Conservation (phyloP, 2,888 invertebrate species). For the Phyllotreta cruciferae region DNA sequence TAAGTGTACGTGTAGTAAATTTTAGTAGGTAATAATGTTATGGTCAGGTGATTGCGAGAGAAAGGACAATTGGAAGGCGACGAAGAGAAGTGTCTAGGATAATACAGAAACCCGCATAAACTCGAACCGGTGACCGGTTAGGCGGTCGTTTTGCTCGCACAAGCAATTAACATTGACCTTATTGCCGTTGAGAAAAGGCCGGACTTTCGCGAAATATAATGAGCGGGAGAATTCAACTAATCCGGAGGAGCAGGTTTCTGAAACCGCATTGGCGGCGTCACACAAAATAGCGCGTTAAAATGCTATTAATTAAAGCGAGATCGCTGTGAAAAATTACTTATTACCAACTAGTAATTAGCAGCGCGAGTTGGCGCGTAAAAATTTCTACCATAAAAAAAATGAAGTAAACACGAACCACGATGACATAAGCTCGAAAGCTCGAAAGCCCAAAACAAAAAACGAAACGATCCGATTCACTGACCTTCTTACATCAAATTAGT, state of each 20-base stretch:
- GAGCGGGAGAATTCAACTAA: conserved; percentile 15
- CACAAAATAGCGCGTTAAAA: too few relatives aligned
- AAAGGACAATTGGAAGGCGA: too few relatives aligned
- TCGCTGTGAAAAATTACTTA: background rate
- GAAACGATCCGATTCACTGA: conserved; percentile 29
- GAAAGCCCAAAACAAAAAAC: conserved; percentile 37
- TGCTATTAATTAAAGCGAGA: too few relatives aligned
- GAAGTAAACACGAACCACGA: conserved; percentile 12
- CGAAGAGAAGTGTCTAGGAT: conserved; percentile 14
- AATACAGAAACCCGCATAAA: conserved; percentile 15
- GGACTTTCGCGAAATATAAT: conserved; percentile 21
- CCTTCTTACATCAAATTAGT: conserved; percentile 32
- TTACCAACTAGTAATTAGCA: background rate
- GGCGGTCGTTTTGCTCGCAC: conserved; percentile 19
- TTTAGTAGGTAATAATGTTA: too few relatives aligned
- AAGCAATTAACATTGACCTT: conserved; percentile 27
- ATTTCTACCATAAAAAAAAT: background rate
- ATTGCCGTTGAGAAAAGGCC: conserved; percentile 21
- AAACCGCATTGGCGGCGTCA: conserved; percentile 3
- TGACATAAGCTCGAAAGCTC: conserved; percentile 25
- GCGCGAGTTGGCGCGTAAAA: background rate
- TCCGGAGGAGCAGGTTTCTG: conserved; percentile 12
- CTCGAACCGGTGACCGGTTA: conserved; percentile 22
- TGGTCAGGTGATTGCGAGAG: too few relatives aligned
- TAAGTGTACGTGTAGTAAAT: too few relatives aligned